Base-by-base conservation (phyloP, 2,888 invertebrate species). In the Selenia dentaria region DNA sequence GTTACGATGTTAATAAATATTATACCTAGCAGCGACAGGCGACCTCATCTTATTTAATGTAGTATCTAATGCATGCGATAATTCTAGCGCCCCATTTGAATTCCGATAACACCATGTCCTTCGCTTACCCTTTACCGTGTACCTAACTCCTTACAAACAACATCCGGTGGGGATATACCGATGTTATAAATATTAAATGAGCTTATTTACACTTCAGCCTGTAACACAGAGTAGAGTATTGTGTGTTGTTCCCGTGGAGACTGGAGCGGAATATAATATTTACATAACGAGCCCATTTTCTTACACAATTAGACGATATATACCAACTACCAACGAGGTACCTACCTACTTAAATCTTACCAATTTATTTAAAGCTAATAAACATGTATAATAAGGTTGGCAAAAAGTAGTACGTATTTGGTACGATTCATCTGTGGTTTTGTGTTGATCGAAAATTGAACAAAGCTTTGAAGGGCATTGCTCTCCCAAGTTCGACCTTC, bases 91-190 rank as follows among this genome's bases (percentile, higher is more conserved):
- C 40, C 6, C 54, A 57, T 64, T 64, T 68, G 60, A 62, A 58
- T 47, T 43, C 40, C 12, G 77, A 83, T 84, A 83, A 69, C 68
- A 54, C 53, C 53, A 32, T 71, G 86, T 83, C 87, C 87, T 88
- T 86, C 83, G 64, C 50, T 40, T 80, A 77, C 79, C 84, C 85
- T 83, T 77, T 68, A 57, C 62, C 54, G 57, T 52, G 58, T 41
- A 35, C 32, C 56, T 55, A 56, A 63, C 45, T 59, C 57, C 61
- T 70, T 63, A 70, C 70, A 70, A 78, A 73, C 57, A 69, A 83
- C 80, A 83, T 83, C 83, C 83, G 83, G 79, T 70, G 68, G 63
- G 53, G 49, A 61, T 59, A 42, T 45, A 28, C 36, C 33, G 20
- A 48, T 48, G 25, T 31, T 36, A 54, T 51, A 50, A 51, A 52